phyloP scores from a whole-genome alignment of 1,140 invertebrate genomes.

The Subanguina moxae region DNA sequence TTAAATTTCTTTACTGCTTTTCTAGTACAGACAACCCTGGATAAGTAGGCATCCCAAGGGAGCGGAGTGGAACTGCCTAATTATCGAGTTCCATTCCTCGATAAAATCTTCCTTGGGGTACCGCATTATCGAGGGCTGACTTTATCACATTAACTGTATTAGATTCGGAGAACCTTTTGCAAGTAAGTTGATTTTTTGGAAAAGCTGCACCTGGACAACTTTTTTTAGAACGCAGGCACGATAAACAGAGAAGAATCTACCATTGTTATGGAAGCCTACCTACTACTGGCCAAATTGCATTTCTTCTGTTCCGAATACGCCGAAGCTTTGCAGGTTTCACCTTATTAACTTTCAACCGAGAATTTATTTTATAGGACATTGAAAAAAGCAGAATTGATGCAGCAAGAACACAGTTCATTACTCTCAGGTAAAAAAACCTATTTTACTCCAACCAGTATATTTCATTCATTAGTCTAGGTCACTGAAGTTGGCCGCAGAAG shows the following conservation, averaged over 20 bases:
- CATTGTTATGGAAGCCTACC: constrained; percentile 35
- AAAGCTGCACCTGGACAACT: no score
- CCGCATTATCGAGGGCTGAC: no score
- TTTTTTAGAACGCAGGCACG: constrained; percentile 9
- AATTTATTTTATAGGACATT: constrained; percentile 14
- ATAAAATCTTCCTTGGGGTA: no score
- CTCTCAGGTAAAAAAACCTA: constrained; percentile 3
- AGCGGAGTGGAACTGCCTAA: no score
- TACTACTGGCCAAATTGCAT: constrained; percentile 33
- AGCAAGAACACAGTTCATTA: constrained; percentile 34
- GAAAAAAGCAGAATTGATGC: constrained; percentile 30
- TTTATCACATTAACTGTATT: no score
- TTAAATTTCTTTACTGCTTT: constrained; percentile 27
- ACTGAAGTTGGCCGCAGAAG: constrained; percentile 33
- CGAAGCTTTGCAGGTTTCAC: constrained; percentile 4
- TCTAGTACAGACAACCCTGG: no score
- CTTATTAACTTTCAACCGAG: no score
- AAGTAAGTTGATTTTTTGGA: no score
- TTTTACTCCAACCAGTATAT: no score
- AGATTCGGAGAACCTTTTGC: no score
- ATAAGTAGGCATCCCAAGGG: no score
- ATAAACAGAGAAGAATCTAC: constrained; percentile 17
- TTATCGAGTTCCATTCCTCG: no score
- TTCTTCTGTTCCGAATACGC: constrained; percentile 27
- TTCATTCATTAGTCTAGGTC: constrained; percentile 11